These are phyloP conservation scores for Xylota segnis DNA, from an alignment of 2,888 invertebrate species.

Conservation along the genomic window DNA sequence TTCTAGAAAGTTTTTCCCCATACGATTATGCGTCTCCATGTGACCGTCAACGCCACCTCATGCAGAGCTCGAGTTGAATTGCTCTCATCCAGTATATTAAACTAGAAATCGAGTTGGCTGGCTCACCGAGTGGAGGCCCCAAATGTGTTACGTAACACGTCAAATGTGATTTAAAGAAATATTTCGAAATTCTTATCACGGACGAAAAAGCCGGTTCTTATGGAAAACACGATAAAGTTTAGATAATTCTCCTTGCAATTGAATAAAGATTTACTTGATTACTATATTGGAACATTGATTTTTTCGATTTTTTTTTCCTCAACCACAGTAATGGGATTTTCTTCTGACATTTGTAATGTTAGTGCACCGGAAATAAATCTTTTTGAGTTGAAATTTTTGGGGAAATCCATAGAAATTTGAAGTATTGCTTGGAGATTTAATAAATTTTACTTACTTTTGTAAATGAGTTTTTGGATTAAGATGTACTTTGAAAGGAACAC, in stretches of 20 bases:
- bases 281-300: slow-evolving; percentile 50
- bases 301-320: slow-evolving; percentile 46
- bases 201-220: slow-evolving; percentile 49
- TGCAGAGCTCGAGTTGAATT: slow-evolving; percentile 32
- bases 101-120: slow-evolving; percentile 43
- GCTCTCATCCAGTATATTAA: slow-evolving; percentile 5
- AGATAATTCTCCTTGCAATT: slow-evolving; percentile 21
- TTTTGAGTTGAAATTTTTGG: not conserved
- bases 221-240: slow-evolving; percentile 28
- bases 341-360: slow-evolving; percentile 38
- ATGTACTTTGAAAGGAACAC: slow-evolving; percentile 69
- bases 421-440: not conserved
- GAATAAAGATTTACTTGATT: slow-evolving; percentile 20
- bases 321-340: not conserved
- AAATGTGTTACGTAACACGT: slow-evolving; percentile 67
- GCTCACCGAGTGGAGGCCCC: slow-evolving; percentile 26
- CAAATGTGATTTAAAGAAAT: slow-evolving; percentile 31
- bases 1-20: slow-evolving; percentile 44
- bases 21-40: slow-evolving; percentile 43
- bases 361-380: slow-evolving; percentile 23
- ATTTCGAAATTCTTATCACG: slow-evolving; percentile 56
- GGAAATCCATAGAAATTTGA: not conserved
- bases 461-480: slow-evolving; percentile 52
- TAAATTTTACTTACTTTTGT: slow-evolving; percentile 68
- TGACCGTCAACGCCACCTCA: slow-evolving; percentile 51